Evolutionary conservation across 2,113 vertebrate species (phyloP).

Genomic region (Coptodon bakossiorum): DNA sequence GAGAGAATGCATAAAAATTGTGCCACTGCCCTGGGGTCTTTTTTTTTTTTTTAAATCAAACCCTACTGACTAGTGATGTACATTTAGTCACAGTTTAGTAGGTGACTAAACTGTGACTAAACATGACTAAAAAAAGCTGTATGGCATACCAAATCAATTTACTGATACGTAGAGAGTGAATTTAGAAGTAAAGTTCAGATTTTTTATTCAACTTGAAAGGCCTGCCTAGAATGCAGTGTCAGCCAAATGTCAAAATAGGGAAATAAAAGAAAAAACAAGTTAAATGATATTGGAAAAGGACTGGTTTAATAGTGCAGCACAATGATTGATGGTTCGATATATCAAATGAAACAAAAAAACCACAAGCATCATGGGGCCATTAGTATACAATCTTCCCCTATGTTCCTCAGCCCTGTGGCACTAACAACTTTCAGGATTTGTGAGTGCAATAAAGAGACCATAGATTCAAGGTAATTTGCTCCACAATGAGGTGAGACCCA

Average conservation of each 20-base stretch:
- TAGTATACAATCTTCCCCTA: conserved; percentile 52
- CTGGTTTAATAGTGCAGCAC: background rate
- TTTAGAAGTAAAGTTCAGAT: background rate
- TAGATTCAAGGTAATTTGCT: conserved; percentile 66
- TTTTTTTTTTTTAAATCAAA: background rate
- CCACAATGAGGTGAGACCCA: conserved; percentile 61
- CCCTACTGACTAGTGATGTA: background rate
- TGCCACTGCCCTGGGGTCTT: background rate
- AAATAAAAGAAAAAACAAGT: background rate
- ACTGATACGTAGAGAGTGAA: background rate
- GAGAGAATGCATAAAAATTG: background rate
- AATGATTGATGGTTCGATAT: conserved; percentile 46
- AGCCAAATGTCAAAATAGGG: background rate
- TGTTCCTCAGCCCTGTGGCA: conserved; percentile 45
- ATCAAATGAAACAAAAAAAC: conserved; percentile 14
- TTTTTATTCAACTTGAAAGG: background rate
- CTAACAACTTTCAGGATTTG: conserved; percentile 65
- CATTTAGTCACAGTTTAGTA: background rate
- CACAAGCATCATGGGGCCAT: conserved; percentile 46
- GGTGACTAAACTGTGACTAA: background rate
- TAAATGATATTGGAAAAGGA: background rate
- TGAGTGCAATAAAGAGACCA: conserved; percentile 62
- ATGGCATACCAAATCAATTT: background rate
- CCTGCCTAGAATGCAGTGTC: background rate
- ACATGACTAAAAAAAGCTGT: background rate